A percentile compares a stretch with the other conserved stretches of the same genome.
These are phyloP conservation scores for Polydesmus complanatus DNA, from an alignment of 2,888 invertebrate species.

Conservation along the genomic window DNA sequence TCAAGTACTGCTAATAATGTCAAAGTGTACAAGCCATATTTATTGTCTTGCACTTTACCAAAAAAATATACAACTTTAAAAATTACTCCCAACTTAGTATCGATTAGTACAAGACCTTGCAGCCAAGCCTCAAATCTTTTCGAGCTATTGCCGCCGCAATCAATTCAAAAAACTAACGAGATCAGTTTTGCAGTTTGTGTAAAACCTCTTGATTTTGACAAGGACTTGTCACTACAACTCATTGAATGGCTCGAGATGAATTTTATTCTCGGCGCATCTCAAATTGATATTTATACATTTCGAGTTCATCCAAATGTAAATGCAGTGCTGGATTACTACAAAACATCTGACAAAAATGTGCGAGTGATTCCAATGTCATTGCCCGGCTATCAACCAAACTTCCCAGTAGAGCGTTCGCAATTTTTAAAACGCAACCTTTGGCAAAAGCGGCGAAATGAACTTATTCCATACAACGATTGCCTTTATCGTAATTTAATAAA, in stretches of 20 bases:
- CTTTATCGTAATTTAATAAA: slow-evolving; percentile 52
- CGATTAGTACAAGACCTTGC: background rate
- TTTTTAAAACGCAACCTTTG: slow-evolving; percentile 41
- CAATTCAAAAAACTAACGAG: slow-evolving; percentile 20
- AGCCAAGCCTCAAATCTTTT: background rate
- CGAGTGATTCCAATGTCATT: slow-evolving; percentile 42
- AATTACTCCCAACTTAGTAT: background rate
- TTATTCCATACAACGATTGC: slow-evolving; percentile 63
- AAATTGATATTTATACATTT: slow-evolving; percentile 51
- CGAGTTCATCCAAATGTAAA: slow-evolving; percentile 42
- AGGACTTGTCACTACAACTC: slow-evolving; percentile 46
- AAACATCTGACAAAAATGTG: slow-evolving; percentile 33
- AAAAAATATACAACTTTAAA: slow-evolving; percentile 25
- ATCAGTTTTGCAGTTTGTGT: slow-evolving; percentile 51
- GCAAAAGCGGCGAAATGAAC: slow-evolving; percentile 55
- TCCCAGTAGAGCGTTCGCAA: slow-evolving; percentile 29
- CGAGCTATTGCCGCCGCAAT: background rate
- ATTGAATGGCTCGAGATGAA: slow-evolving; percentile 59
- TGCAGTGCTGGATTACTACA: slow-evolving; percentile 44
- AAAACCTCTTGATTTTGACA: slow-evolving; percentile 51
- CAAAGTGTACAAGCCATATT: slow-evolving; percentile 39
- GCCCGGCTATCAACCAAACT: slow-evolving; percentile 39
- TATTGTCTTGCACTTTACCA: slow-evolving; percentile 50
- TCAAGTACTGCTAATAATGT: background rate
- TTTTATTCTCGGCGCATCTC: slow-evolving; percentile 50